Evolutionary conservation across 2,888 invertebrate species (phyloP), one percentile per base, ranked within the genome.

Genomic region (Dicycla oo): DNA sequence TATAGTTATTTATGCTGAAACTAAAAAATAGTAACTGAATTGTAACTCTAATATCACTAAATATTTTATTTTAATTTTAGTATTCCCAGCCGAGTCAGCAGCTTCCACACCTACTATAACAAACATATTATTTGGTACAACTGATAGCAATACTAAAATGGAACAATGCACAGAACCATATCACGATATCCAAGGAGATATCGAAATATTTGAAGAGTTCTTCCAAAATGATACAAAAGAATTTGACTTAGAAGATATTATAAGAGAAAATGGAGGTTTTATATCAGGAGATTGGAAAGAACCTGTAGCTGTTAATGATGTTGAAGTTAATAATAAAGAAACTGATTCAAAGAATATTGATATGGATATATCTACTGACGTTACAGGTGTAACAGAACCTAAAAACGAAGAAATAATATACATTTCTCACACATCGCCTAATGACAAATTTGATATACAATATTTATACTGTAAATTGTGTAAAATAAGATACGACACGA

Each of bases 31-130:
- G 8, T 34, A 34, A 3, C 43, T 6, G 1, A 18, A 56, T 45
- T 49, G 47, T 53, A 34, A 56, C 11, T 38, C 0, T 43, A 53
- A 45, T 45, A 15, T 3, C 54, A 54, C 38, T 47, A 20, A 65
- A 70, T 67, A n/a, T n/a, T n/a, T n/a, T n/a, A n/a, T 56, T 23
- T 43, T 71, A 10, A 53, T 73, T 86, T 73, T 68, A 86, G 82
- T 69, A 20, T 79, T 82, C 47, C 75, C 82, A 57, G 34, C 34
- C 34, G 34, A 34, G 6, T 34, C 34, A 34, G 90, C 85, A 30
- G 88, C 90, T 2, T 90, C 93, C 0, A 95, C 95, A 3, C 94
- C 95, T 5, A 88, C 91, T 10, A 94, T 95, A 76, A 89, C 87
- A 45, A 92, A 93, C n/a, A 93, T 95, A 83, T 78, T 95, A 18